Conservation (phyloP, 2,113 vertebrate genomes). For the Dascyllus trimaculatus region DNA sequence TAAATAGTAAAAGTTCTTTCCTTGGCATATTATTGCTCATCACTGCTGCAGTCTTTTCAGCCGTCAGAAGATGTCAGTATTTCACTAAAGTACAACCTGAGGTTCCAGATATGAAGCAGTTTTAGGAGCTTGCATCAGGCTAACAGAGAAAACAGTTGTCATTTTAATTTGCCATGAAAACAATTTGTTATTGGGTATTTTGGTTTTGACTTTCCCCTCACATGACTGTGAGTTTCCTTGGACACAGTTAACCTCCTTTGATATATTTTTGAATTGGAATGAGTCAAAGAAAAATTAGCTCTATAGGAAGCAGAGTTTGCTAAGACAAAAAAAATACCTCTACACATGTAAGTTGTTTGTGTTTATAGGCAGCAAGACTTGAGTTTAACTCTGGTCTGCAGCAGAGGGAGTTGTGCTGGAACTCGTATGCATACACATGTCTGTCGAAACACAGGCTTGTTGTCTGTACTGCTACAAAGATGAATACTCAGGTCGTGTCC, state of each 20-base stretch:
- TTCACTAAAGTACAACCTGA: neutral
- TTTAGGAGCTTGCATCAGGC: neutral
- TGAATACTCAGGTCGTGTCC: neutral
- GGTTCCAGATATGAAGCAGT: neutral
- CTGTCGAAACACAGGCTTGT: neutral
- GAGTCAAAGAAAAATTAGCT: neutral
- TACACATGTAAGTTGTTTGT: neutral
- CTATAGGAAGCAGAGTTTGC: neutral
- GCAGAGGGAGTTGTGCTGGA: conserved; percentile 7
- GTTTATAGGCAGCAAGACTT: neutral
- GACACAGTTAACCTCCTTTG: neutral
- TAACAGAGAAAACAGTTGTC: neutral
- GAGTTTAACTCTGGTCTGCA: conserved; percentile 8
- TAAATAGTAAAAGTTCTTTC: neutral
- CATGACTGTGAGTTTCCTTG: neutral
- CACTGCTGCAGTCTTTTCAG: conserved; percentile 40
- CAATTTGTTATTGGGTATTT: neutral
- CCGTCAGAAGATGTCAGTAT: conserved; percentile 74
- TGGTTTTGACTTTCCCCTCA: neutral
- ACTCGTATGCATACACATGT: conserved; percentile 4
- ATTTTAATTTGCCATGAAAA: neutral
- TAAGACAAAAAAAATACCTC: neutral
- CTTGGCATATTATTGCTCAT: neutral
- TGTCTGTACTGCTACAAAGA: neutral
- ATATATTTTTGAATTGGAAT: neutral